Conservation (phyloP, 92 coral and sea anemone species). For the Porites divaricata region DNA sequence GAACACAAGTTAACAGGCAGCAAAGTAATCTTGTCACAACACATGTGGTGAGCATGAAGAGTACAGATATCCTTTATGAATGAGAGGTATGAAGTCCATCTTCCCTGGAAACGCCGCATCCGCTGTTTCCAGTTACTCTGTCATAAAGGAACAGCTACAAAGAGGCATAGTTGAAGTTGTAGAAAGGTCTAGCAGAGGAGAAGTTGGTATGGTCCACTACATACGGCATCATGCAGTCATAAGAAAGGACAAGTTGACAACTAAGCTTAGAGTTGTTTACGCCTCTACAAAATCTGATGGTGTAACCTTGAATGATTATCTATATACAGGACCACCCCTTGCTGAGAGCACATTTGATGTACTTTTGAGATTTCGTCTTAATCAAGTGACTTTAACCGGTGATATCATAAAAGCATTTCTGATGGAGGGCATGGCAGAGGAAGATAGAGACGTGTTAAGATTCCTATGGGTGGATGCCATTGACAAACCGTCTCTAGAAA, state of each 20-base stretch:
- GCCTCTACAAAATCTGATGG: too few relatives aligned
- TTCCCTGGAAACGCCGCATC: conserved; percentile 64
- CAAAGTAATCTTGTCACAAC: conserved; percentile 40
- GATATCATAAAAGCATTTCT: too few relatives aligned
- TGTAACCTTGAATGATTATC: too few relatives aligned
- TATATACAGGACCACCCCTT: conserved; percentile 39
- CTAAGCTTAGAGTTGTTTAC: too few relatives aligned
- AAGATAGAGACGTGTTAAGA: too few relatives aligned
- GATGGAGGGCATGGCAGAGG: too few relatives aligned
- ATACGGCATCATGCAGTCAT: too few relatives aligned
- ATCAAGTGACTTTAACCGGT: neutral
- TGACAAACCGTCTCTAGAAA: too few relatives aligned
- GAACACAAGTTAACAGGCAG: conserved; percentile 9
- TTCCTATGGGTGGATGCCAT: too few relatives aligned
- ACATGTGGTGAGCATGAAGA: conserved; percentile 57
- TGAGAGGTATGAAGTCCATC: conserved; percentile 60
- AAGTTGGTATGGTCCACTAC: conserved; percentile 6
- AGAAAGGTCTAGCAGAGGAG: conserved; percentile 31
- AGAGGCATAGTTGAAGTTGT: conserved; percentile 37
- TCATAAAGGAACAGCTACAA: conserved; percentile 11
- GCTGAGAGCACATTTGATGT: conserved; percentile 57
- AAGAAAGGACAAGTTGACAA: too few relatives aligned
- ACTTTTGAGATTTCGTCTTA: conserved; percentile 48
- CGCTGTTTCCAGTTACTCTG: conserved; percentile 47
- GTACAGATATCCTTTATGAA: conserved; percentile 22